phyloP scores from a whole-genome alignment of 2,797 vertebrate species.

The Synaphobranchus kaupii region DNA sequence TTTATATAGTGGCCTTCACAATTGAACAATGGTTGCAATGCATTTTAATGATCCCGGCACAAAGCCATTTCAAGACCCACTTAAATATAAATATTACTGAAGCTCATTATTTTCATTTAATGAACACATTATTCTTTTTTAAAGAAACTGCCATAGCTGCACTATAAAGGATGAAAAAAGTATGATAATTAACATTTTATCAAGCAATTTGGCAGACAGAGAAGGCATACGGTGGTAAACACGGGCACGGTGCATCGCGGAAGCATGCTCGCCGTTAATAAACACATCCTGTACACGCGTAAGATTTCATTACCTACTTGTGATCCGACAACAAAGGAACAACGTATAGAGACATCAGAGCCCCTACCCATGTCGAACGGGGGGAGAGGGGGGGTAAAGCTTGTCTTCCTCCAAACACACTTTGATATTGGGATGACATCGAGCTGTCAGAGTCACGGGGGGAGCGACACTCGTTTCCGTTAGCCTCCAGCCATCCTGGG shows the following conservation, averaged over 20 bases:
- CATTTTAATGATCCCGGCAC: neutral
- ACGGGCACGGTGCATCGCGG: neutral
- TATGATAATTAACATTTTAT: neutral
- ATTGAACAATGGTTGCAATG: neutral
- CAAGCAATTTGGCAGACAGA: neutral
- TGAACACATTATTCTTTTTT: neutral
- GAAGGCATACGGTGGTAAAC: neutral
- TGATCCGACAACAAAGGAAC: slow-evolving; percentile 15
- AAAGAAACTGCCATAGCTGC: neutral
- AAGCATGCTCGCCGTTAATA: neutral
- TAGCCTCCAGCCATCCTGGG: neutral
- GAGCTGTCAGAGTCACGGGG: neutral
- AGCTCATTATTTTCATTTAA: too few species aligned
- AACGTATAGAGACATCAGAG: neutral
- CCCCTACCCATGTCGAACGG: neutral
- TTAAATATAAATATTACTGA: neutral
- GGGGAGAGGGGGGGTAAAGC: neutral
- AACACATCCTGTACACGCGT: neutral
- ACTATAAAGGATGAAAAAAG: too few species aligned
- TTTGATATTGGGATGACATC: slow-evolving; percentile 24
- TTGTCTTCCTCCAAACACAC: neutral
- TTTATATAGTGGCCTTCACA: too few species aligned
- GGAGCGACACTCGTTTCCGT: neutral
- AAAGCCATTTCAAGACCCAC: neutral
- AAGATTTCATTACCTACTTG: neutral